Percentiles rank a stretch among this genome's conserved stretches.
Conservation (phyloP, 2,797 vertebrate species). For the Cyclura pinguis region DNA sequence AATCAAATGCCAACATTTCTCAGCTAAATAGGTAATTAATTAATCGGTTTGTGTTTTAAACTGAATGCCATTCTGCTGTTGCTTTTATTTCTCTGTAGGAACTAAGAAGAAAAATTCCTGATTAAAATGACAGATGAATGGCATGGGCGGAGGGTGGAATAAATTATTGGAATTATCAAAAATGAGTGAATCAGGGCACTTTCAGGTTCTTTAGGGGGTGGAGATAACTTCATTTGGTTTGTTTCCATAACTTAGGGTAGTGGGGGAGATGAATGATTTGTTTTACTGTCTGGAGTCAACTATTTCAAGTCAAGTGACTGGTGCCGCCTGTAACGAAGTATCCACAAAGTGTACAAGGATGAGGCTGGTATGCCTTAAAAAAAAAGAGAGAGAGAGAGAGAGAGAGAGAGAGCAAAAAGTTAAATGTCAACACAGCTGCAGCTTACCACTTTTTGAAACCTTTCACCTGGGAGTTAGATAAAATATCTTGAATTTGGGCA, state of each 20-base stretch:
- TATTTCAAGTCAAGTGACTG: slow-evolving; percentile 72
- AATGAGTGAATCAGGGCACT: slow-evolving; percentile 46
- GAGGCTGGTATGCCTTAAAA: slow-evolving; percentile 58
- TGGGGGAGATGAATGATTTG: slow-evolving; percentile 66
- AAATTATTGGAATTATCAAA: slow-evolving; percentile 19
- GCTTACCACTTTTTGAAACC: slow-evolving; percentile 70
- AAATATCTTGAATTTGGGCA: slow-evolving; percentile 72
- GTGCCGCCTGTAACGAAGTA: slow-evolving; percentile 69
- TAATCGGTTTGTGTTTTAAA: slow-evolving; percentile 76
- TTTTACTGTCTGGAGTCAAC: slow-evolving; percentile 65
- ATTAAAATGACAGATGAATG: slow-evolving; percentile 54
- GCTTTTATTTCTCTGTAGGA: slow-evolving; percentile 63
- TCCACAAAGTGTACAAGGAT: slow-evolving; percentile 64
- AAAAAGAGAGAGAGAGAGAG: background rate
- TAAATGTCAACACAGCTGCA: slow-evolving; percentile 75
- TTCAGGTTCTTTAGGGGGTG: slow-evolving; percentile 70
- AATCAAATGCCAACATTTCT: slow-evolving; percentile 70
- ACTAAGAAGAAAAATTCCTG: slow-evolving; percentile 58
- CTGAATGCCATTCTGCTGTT: slow-evolving; percentile 63
- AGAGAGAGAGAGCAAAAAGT: slow-evolving; percentile 42
- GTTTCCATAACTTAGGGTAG: slow-evolving; percentile 60
- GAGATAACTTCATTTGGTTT: slow-evolving; percentile 62
- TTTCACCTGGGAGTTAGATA: slow-evolving; percentile 75
- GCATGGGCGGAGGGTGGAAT: background rate
- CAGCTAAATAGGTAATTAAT: slow-evolving; percentile 70